Evolutionary conservation across 2,113 vertebrate genomes (phyloP).

Genomic region (Abramis brama): DNA sequence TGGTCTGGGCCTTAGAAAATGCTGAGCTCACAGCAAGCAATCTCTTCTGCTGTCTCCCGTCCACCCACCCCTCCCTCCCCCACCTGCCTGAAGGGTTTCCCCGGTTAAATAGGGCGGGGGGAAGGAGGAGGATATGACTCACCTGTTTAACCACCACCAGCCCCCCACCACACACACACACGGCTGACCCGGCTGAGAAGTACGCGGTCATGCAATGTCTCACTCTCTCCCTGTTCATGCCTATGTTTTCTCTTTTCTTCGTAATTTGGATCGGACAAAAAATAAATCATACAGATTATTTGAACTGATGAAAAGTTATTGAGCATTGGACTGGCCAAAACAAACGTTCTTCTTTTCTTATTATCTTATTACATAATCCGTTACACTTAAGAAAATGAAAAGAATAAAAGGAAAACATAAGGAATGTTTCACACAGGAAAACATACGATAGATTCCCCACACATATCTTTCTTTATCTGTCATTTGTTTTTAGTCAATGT

Average conservation of each 20-base stretch:
- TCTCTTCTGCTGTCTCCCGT: conserved; percentile 31
- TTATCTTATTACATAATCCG: background rate
- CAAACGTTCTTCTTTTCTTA: conserved; percentile 1
- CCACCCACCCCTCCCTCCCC: conserved; percentile 5
- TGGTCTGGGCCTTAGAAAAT: conserved; percentile 52
- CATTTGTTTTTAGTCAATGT: background rate
- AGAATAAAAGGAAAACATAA: background rate
- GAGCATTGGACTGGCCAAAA: background rate
- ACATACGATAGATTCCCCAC: background rate
- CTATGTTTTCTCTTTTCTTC: conserved; percentile 1
- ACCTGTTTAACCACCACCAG: conserved; percentile 35
- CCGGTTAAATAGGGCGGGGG: conserved; percentile 33
- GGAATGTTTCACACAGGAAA: background rate
- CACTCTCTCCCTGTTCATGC: background rate
- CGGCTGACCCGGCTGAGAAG: background rate
- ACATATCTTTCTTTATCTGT: background rate
- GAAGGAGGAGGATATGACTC: conserved; percentile 28
- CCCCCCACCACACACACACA: background rate
- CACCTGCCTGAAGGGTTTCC: conserved; percentile 47
- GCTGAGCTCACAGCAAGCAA: conserved; percentile 52
- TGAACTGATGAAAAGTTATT: conserved; percentile 1
- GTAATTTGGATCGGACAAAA: background rate
- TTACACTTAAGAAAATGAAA: background rate
- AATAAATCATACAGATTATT: conserved; percentile 1
- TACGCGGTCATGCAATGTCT: background rate